Evolutionary conservation across 2,797 vertebrate species (phyloP).

Genomic region (Thripadectes ignobilis): DNA sequence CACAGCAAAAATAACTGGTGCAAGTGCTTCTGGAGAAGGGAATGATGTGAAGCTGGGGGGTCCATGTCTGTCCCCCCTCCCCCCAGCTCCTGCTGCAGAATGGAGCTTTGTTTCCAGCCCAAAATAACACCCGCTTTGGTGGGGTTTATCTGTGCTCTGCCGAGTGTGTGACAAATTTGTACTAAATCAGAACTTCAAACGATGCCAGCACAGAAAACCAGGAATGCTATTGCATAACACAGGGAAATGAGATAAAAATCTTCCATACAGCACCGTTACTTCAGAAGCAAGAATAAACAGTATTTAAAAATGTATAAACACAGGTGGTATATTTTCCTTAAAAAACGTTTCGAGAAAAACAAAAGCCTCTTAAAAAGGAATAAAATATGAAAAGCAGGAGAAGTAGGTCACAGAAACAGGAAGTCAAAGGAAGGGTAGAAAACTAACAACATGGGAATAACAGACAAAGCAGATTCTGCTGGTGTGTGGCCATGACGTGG

Average conservation of each 20-base stretch:
- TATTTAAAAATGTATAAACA: conserved; percentile 52
- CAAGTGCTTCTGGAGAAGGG: neutral
- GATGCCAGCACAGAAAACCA: neutral
- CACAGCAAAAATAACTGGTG: neutral
- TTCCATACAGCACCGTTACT: neutral
- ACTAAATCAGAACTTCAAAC: neutral
- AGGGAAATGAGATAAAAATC: neutral
- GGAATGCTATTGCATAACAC: neutral
- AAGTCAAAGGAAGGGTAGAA: neutral
- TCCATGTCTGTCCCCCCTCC: neutral
- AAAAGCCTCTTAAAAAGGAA: conserved; percentile 35
- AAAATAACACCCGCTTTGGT: neutral
- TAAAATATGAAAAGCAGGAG: conserved; percentile 21
- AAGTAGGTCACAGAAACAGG: conserved; percentile 6
- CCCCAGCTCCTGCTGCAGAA: neutral
- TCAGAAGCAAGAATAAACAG: conserved; percentile 46
- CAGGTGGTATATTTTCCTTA: conserved; percentile 25
- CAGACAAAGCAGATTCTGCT: rapidly evolving
- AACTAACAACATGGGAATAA: neutral
- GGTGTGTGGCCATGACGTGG: rapidly evolving
- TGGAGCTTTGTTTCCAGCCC: neutral
- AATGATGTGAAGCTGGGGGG: neutral
- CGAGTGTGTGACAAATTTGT: neutral
- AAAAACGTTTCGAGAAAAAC: neutral
- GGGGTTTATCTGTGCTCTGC: neutral